Percentiles rank a stretch among this genome's conserved stretches.
Evolutionary conservation across 2,797 vertebrate species (phyloP).

Genomic region (Microctenopoma lineatum): DNA sequence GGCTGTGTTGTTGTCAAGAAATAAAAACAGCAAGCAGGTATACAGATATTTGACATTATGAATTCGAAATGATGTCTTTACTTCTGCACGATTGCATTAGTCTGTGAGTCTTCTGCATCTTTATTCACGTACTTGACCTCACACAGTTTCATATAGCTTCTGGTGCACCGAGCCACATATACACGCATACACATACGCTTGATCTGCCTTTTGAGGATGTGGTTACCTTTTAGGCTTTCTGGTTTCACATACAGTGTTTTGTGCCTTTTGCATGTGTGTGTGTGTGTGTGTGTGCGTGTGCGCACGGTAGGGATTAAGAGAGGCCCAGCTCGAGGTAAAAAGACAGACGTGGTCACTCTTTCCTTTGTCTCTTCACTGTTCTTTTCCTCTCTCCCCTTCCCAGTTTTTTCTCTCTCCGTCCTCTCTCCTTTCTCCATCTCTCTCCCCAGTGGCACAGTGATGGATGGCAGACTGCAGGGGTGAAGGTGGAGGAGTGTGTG

Average conservation of each 20-base stretch:
- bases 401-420: slow-evolving; percentile 26
- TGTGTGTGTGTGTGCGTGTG: slow-evolving; percentile 5
- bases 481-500: slow-evolving; percentile 75
- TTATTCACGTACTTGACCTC: slow-evolving; percentile 32
- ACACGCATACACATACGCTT: slow-evolving; percentile 19
- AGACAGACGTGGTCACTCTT: slow-evolving; percentile 61
- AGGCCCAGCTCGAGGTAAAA: slow-evolving; percentile 72
- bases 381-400: slow-evolving; percentile 37
- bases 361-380: slow-evolving; percentile 59
- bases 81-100: not conserved
- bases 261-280: slow-evolving; percentile 11
- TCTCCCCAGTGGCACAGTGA: slow-evolving; percentile 67
- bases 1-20: not conserved
- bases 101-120: slow-evolving; percentile 12
- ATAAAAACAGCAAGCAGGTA: not conserved
- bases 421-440: slow-evolving; percentile 40
- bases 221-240: slow-evolving; percentile 71
- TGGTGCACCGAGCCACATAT: slow-evolving; percentile 43
- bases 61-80: not conserved
- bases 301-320: slow-evolving; percentile 50
- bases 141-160: slow-evolving; percentile 32
- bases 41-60: not conserved
- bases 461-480: slow-evolving; percentile 77
- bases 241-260: slow-evolving; percentile 65
- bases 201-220: slow-evolving; percentile 65